A percentile compares a stretch with the other conserved stretches of the same genome.
These are phyloP conservation scores for Geotrupes spiniger DNA, from an alignment of 2,888 invertebrate species.

Conservation along the genomic window DNA sequence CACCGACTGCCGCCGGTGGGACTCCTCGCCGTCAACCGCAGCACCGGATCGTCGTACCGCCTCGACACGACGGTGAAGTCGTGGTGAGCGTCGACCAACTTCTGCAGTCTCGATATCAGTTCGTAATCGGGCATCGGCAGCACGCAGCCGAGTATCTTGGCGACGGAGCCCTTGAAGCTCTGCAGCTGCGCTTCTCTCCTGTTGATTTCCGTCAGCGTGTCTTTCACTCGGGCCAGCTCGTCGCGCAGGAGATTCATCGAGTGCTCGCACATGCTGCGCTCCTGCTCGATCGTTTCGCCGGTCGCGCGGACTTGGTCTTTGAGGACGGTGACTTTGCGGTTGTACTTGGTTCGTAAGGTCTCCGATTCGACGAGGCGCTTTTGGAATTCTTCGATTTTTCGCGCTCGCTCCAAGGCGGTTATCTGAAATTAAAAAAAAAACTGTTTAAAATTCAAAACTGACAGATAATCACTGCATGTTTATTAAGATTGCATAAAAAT, in stretches of 20 bases:
- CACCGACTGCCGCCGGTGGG: constrained; percentile 57
- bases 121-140: constrained; percentile 60
- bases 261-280: constrained; percentile 67
- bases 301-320: constrained; percentile 70
- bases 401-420: constrained; percentile 75
- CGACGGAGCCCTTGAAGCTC: constrained; percentile 64
- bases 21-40: constrained; percentile 54
- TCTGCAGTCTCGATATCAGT: constrained; percentile 67
- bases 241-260: constrained; percentile 70
- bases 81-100: constrained; percentile 81
- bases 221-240: constrained; percentile 72
- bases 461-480: too few species aligned
- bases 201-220: constrained; percentile 69
- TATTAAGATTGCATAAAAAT: too few species aligned
- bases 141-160: constrained; percentile 56
- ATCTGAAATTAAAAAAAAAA: constrained; percentile 56
- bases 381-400: constrained; percentile 81
- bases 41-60: constrained; percentile 63
- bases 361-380: constrained; percentile 80
- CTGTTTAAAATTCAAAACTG: too few species aligned
- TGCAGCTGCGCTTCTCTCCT: constrained; percentile 75
- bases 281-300: constrained; percentile 67
- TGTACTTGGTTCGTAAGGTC: constrained; percentile 70
- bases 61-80: constrained; percentile 82
- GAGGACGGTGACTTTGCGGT: constrained; percentile 66